These are phyloP conservation scores for Dexiosoma caninum DNA, from an alignment of 2,888 invertebrate species.

Conservation along the genomic window DNA sequence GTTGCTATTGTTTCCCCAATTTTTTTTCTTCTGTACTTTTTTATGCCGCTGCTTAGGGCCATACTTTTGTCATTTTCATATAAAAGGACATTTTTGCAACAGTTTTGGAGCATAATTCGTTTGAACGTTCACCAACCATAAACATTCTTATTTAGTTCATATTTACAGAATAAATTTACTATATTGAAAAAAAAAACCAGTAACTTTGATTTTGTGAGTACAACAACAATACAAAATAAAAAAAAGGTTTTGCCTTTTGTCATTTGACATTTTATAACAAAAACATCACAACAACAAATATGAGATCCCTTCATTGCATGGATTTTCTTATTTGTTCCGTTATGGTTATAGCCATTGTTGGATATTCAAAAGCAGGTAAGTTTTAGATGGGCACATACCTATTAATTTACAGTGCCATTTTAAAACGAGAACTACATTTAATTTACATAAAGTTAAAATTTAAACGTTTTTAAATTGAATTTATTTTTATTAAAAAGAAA, in stretches of 20 bases:
- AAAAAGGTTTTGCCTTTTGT: background rate
- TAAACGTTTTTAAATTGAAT: too few species aligned
- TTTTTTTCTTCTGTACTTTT: conserved; percentile 10
- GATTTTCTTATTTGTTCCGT: conserved; percentile 69
- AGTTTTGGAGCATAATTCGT: conserved; percentile 71
- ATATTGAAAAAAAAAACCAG: conserved; percentile 4
- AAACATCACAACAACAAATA: conserved; percentile 53
- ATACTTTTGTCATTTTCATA: conserved; percentile 69
- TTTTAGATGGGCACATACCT: too few species aligned
- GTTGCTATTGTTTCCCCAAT: conserved; percentile 17
- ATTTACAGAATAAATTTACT: conserved; percentile 18
- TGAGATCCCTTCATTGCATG: conserved; percentile 71
- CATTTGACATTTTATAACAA: background rate
- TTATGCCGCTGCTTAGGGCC: conserved; percentile 64
- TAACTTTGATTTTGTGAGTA: conserved; percentile 45
- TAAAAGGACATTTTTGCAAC: conserved; percentile 72
- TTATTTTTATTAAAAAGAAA: too few species aligned
- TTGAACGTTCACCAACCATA: conserved; percentile 67
- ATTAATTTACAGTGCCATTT: too few species aligned
- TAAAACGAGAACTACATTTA: too few species aligned
- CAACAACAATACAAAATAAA: background rate
- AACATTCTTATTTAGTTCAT: conserved; percentile 5
- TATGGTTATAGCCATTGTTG: conserved; percentile 66
- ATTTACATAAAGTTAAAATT: too few species aligned
- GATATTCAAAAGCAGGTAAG: conserved; percentile 73